Conservation (phyloP, 1,140 invertebrate species). For the Polypedilum pembai region DNA sequence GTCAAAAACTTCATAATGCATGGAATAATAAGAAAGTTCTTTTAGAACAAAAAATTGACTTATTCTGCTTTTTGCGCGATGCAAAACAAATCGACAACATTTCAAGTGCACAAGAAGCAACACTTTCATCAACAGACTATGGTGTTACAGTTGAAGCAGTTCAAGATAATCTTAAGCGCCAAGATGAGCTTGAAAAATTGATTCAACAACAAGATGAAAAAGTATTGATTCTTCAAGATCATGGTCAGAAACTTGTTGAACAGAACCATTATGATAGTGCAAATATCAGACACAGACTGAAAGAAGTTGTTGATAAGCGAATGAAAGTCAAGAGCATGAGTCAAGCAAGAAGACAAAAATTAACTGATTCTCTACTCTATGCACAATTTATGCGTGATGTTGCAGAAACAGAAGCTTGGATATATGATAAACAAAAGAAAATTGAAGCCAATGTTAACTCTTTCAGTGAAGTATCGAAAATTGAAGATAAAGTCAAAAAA, state of each 20-base stretch:
- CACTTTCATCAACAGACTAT: conserved; percentile 52
- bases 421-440: conserved; percentile 87
- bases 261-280: conserved; percentile 92
- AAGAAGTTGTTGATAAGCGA: conserved; percentile 62
- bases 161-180: conserved; percentile 76
- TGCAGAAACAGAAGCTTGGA: conserved; percentile 82
- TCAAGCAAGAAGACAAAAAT: conserved; percentile 51
- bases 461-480: conserved; percentile 60
- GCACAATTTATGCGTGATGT: conserved; percentile 88
- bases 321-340: conserved; percentile 62
- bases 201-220: conserved; percentile 78
- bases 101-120: conserved; percentile 80
- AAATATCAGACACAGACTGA: conserved; percentile 65
- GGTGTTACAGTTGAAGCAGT: conserved; percentile 74
- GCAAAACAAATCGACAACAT: conserved; percentile 87
- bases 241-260: conserved; percentile 79
- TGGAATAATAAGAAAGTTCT: conserved; percentile 88
- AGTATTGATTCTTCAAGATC: conserved; percentile 70
- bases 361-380: conserved; percentile 76
- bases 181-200: conserved; percentile 83
- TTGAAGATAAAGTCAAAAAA: conserved; percentile 88
- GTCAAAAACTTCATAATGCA: conserved; percentile 67
- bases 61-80: conserved; percentile 91
- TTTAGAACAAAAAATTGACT: conserved; percentile 87
- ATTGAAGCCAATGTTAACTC: conserved; percentile 62